phyloP scores from a whole-genome alignment of 2,113 vertebrate species.

The Psittacus erithacus region DNA sequence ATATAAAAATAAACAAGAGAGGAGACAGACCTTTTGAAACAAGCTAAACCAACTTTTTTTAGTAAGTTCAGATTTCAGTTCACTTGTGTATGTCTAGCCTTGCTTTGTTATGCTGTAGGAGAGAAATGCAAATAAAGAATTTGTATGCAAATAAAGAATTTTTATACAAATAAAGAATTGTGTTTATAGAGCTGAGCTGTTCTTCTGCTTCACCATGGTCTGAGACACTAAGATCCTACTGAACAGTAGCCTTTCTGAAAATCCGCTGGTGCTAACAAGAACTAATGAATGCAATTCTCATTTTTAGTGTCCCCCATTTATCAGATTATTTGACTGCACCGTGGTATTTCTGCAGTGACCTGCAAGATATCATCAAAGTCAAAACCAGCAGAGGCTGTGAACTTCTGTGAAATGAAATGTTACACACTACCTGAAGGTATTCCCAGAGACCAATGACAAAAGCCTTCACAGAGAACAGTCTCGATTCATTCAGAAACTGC shows the following conservation, averaged over 20 bases:
- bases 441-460: not conserved
- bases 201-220: not conserved
- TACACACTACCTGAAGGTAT: not conserved
- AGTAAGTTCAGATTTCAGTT: not conserved
- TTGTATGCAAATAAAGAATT: not conserved
- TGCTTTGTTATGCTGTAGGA: not conserved
- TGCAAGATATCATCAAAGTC: slow-evolving; percentile 1
- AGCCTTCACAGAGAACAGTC: not conserved
- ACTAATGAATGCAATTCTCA: slow-evolving; percentile 12
- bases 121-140: not conserved
- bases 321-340: slow-evolving; percentile 12
- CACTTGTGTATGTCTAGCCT: not conserved
- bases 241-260: not conserved
- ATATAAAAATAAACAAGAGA: not conserved
- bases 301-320: slow-evolving; percentile 4
- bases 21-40: not conserved
- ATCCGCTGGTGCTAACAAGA: not conserved
- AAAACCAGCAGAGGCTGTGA: not conserved
- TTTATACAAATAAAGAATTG: not conserved
- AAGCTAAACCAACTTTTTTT: not conserved
- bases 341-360: not conserved
- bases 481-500: not conserved
- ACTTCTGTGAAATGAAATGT: not conserved
- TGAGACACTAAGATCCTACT: not conserved
- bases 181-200: not conserved